phyloP scores from a whole-genome alignment of 2,113 vertebrate species.

The Dasypus novemcinctus region DNA sequence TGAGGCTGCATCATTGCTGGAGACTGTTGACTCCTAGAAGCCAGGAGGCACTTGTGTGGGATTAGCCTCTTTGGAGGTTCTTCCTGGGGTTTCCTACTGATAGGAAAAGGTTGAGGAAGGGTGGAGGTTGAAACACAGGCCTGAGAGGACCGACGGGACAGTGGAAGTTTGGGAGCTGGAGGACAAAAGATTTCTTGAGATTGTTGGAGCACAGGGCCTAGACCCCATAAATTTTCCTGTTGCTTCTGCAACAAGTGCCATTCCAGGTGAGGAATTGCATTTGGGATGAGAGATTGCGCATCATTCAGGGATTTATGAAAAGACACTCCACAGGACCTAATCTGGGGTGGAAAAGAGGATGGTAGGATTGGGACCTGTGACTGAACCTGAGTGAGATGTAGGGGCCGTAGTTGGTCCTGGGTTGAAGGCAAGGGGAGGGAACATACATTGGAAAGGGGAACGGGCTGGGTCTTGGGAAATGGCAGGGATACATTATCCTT shows the following conservation, averaged over 20 bases:
- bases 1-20: neutral
- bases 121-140: neutral
- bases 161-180: neutral
- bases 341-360: neutral
- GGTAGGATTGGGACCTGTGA: neutral
- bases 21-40: neutral
- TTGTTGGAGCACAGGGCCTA: neutral
- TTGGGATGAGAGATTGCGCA: neutral
- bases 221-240: neutral
- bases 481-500: neutral
- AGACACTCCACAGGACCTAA: neutral
- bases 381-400: neutral
- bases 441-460: neutral
- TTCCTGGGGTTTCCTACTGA: neutral
- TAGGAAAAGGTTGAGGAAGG: neutral
- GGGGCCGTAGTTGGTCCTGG: neutral
- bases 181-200: neutral
- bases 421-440: neutral
- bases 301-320: neutral
- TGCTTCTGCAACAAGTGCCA: neutral
- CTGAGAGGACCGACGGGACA: neutral
- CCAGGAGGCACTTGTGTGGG: neutral
- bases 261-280: neutral
- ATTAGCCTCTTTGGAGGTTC: neutral
- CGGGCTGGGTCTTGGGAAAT: rapidly evolving